Conservation (phyloP, 2,113 vertebrate genomes). For the Tychaedon coryphoeus region DNA sequence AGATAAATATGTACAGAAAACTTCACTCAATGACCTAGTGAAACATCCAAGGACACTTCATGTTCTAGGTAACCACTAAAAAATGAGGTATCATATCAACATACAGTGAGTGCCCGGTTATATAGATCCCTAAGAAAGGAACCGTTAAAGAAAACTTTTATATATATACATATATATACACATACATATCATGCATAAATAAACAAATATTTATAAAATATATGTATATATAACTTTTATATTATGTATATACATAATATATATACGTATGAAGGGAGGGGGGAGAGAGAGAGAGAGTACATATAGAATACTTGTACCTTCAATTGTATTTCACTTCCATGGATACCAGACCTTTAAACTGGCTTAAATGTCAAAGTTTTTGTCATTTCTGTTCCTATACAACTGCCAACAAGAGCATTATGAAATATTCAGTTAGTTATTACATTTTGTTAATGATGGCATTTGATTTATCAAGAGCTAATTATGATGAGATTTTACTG, state of each 20-base stretch:
- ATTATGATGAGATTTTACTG: background rate
- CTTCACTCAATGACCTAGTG: background rate
- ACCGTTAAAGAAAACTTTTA: background rate
- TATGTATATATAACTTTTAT: background rate
- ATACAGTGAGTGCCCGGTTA: background rate
- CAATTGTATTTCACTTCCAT: background rate
- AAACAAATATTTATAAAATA: background rate
- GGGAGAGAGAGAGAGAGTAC: background rate
- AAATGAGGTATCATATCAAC: background rate
- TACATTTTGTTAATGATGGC: background rate
- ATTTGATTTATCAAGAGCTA: conserved; percentile 17
- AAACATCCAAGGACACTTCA: background rate
- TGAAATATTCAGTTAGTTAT: background rate
- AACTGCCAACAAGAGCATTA: background rate
- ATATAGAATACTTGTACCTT: background rate
- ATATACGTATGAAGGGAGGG: no score
- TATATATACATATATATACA: no score
- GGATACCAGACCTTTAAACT: background rate
- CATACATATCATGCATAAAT: background rate
- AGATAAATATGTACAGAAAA: background rate
- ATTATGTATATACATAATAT: no score
- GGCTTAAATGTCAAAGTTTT: background rate
- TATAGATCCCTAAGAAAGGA: background rate
- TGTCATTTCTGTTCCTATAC: background rate
- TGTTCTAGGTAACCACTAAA: background rate